Percentiles rank a stretch among this genome's conserved stretches.
Conservation (phyloP, 2,888 invertebrate genomes). For the Priocnemis perturbator region DNA sequence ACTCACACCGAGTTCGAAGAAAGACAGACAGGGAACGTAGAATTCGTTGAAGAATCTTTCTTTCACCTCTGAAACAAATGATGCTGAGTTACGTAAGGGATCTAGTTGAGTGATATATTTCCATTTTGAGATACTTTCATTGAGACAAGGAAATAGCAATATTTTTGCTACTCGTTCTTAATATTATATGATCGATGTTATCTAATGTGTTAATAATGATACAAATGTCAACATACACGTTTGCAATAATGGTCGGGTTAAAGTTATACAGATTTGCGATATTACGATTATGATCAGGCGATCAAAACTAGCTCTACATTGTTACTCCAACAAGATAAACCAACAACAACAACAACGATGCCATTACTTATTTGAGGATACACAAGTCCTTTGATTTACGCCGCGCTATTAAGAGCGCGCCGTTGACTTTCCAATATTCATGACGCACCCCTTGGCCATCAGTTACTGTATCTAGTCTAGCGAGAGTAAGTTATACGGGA, state of each 20-base stretch:
- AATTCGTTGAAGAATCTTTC: constrained; percentile 22
- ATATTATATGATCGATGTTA: constrained; percentile 57
- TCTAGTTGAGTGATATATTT: constrained; percentile 4
- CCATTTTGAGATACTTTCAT: constrained; percentile 35
- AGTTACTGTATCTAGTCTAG: constrained; percentile 3
- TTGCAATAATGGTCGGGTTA: constrained; percentile 44
- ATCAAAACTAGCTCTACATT: constrained; percentile 41
- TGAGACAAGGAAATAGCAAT: constrained; percentile 53
- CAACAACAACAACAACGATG: constrained; percentile 46
- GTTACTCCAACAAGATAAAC: constrained; percentile 26
- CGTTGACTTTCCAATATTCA: too few relatives aligned
- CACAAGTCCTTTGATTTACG: background rate
- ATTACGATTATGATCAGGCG: constrained; percentile 40
- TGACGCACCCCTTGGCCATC: too few relatives aligned
- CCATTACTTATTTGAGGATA: constrained; percentile 27
- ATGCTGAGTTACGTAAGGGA: too few relatives aligned
- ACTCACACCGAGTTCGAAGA: background rate
- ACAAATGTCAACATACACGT: constrained; percentile 42
- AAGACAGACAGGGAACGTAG: constrained; percentile 15
- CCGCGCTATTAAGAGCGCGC: too few relatives aligned
- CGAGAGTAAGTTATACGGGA: background rate
- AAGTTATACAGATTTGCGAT: constrained; percentile 39
- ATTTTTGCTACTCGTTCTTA: constrained; percentile 59
- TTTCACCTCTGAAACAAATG: too few relatives aligned
- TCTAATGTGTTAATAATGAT: constrained; percentile 32